Conservation (phyloP, 2,888 invertebrate genomes). For the Magallana nippona region DNA sequence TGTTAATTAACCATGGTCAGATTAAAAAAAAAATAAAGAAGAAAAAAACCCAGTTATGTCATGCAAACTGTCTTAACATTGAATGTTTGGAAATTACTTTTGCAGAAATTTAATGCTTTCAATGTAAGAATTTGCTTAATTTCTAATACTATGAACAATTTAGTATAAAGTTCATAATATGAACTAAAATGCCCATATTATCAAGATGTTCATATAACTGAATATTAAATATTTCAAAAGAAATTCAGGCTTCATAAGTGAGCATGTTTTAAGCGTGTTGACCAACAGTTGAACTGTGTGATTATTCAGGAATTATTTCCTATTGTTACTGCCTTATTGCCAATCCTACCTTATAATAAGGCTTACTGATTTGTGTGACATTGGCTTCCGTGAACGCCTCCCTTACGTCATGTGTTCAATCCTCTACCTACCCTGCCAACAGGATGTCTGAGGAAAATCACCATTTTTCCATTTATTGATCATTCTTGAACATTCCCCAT, state of each 20-base stretch:
- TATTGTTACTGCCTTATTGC: slow-evolving; percentile 5
- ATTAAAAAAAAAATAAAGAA: neutral
- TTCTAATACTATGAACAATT: neutral
- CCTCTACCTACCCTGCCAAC: neutral
- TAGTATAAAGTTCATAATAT: neutral
- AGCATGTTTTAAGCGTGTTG: slow-evolving; percentile 7
- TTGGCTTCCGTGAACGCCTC: neutral
- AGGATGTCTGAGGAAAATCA: neutral
- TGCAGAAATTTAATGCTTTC: too few species aligned
- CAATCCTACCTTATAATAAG: slow-evolving; percentile 6
- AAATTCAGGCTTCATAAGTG: neutral
- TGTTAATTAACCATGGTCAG: neutral
- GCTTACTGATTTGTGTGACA: neutral
- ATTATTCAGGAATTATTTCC: neutral
- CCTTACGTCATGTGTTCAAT: neutral
- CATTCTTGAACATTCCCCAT: neutral
- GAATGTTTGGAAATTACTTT: too few species aligned
- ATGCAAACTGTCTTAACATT: neutral
- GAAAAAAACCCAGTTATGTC: neutral
- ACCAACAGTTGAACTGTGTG: neutral
- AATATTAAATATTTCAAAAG: too few species aligned
- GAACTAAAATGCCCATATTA: neutral
- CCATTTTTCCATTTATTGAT: neutral
- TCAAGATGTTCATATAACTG: too few species aligned
- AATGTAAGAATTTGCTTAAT: neutral